Evolutionary conservation across 2,113 vertebrate genomes (phyloP), one percentile per base, ranked within the genome.

Genomic region (Planiliza haematocheilus): DNA sequence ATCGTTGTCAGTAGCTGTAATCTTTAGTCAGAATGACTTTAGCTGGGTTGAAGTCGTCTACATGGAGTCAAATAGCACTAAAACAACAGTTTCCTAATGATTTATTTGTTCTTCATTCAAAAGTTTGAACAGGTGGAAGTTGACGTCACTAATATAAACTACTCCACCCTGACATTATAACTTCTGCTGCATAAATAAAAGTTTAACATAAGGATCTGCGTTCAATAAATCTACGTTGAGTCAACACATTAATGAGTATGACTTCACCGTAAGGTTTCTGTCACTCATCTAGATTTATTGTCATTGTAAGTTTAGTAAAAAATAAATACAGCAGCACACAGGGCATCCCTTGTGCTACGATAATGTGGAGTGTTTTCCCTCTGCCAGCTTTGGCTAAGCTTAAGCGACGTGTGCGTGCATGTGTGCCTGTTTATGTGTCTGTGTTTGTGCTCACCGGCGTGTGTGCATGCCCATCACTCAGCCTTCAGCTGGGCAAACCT

Each of bases 401-500:
- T 81, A 75, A 70, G 75, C 63, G 13, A 60, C 6, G 36, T 70
- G 52, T 64, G 46, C 39, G 18, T 61, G 36, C 50, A 50, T 18
- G 11, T 82, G 64, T 45, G 58, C 10, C 24, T 61, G 34, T 59
- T 37, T 70, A 21, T 46, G 46, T 74, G 70, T 55, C 43, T 84
- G 70, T 21, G 56, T 68, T 51, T 71, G 39, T 66, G 30, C 55
- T 50, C 38, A 39, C 18, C 18, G 12, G 50, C 51, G 43, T 46
- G 57, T 78, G 70, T 69, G 82, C 34, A 12, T 69, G 74, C 51
- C 74, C 72, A 59, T 82, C 84, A 64, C 76, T 80, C 74, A 82
- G 69, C 37, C 67, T 53, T 79, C 68, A 84, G 82, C 69, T 79
- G 84, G 72, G 82, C 63, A 77, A 79, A 89, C 79, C 81, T 73